Conservation (phyloP, 2,797 vertebrate genomes). For the Crypturellus tataupa region DNA sequence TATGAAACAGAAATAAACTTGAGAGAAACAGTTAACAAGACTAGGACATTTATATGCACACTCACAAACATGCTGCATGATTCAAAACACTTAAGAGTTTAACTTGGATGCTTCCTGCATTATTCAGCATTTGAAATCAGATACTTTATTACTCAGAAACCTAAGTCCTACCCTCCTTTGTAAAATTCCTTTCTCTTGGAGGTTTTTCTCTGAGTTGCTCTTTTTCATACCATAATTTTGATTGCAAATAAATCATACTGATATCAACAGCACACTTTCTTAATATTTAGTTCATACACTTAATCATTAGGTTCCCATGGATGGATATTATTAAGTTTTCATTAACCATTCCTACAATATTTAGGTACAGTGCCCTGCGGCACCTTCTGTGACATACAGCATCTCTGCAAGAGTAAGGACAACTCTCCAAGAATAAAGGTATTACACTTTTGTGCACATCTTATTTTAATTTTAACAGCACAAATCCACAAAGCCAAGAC, state of each 20-base stretch:
- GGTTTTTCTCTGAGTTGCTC: neutral
- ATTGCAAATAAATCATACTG: neutral
- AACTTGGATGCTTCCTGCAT: neutral
- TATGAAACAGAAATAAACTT: neutral
- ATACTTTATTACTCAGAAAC: neutral
- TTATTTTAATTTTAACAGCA: neutral
- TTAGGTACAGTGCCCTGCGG: neutral
- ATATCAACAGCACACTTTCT: neutral
- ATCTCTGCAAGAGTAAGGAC: slow-evolving; percentile 86
- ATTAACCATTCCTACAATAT: neutral
- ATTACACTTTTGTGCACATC: neutral
- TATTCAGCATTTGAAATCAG: neutral
- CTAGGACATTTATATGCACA: neutral
- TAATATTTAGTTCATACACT: neutral
- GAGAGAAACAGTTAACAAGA: neutral
- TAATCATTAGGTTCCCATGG: neutral
- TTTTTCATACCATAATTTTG: neutral
- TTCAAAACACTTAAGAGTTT: neutral
- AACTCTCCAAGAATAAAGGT: too few relatives aligned
- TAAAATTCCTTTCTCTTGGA: neutral
- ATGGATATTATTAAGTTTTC: neutral
- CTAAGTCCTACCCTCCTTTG: neutral
- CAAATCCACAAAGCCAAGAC: neutral
- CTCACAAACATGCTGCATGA: neutral
- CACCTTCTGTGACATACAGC: slow-evolving; percentile 80